phyloP scores from a whole-genome alignment of 2,797 vertebrate species.

The Harpagifer antarcticus region DNA sequence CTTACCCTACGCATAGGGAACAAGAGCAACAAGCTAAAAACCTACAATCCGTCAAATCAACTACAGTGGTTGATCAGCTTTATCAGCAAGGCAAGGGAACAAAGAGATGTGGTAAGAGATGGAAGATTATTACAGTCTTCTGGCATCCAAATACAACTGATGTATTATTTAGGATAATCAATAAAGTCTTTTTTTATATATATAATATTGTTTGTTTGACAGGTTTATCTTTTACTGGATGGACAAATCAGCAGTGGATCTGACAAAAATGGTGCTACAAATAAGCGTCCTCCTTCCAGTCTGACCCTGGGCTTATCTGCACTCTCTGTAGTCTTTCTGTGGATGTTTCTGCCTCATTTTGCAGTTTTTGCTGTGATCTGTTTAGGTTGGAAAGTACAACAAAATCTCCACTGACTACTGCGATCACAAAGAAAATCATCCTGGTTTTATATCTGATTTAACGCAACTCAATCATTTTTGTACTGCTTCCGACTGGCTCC shows the following conservation, averaged over 20 bases:
- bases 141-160: background rate
- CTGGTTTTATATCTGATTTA: constrained; percentile 4
- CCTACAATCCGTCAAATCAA: background rate
- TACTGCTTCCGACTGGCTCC: constrained; percentile 3
- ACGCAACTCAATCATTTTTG: background rate
- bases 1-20: constrained; percentile 3
- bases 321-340: constrained; percentile 29
- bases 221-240: constrained; percentile 41
- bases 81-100: background rate
- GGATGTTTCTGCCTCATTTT: constrained; percentile 44
- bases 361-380: constrained; percentile 40
- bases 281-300: background rate
- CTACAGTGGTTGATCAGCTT: constrained; percentile 36
- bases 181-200: background rate
- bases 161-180: background rate
- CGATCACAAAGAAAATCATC: background rate
- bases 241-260: background rate
- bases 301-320: constrained; percentile 33
- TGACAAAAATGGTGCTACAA: background rate
- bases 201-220: background rate
- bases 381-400: constrained; percentile 10
- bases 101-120: constrained; percentile 43
- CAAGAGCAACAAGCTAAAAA: constrained; percentile 2
- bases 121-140: background rate
- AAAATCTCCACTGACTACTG: background rate